phyloP scores from a whole-genome alignment of 2,113 vertebrate species.

The Apistogramma diplotaenia region DNA sequence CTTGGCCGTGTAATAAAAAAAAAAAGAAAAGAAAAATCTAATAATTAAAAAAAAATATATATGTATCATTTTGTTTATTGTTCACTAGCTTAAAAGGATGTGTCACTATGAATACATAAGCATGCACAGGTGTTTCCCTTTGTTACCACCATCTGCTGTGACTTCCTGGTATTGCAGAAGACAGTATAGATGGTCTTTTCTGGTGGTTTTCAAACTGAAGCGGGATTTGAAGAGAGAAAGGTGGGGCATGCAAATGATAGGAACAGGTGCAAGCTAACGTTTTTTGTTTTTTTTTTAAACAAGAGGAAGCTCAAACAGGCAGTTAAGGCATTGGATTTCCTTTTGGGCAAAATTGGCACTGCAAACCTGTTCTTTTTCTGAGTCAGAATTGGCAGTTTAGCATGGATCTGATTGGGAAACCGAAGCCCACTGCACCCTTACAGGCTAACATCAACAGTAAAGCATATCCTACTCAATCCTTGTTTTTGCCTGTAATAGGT shows the following conservation, averaged over 20 bases:
- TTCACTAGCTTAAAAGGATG: constrained; percentile 25
- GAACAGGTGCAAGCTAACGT: neutral
- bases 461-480: too few species aligned
- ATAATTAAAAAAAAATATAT: too few species aligned
- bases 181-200: neutral
- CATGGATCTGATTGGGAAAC: too few species aligned
- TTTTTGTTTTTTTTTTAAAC: neutral
- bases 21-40: too few species aligned
- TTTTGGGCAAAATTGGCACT: neutral
- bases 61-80: neutral
- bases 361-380: neutral
- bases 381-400: too few species aligned
- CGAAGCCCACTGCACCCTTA: too few species aligned
- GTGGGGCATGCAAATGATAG: neutral
- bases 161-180: neutral
- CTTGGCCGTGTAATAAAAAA: too few species aligned
- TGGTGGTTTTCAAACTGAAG: neutral
- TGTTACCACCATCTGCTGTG: constrained; percentile 29
- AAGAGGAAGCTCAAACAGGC: neutral
- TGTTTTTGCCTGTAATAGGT: too few species aligned
- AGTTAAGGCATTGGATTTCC: neutral
- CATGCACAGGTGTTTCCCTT: neutral
- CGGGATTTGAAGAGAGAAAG: neutral
- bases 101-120: constrained; percentile 24
- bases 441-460: too few species aligned